Conservation (phyloP, 2,797 vertebrate species). For the Trichosurus vulpecula region DNA sequence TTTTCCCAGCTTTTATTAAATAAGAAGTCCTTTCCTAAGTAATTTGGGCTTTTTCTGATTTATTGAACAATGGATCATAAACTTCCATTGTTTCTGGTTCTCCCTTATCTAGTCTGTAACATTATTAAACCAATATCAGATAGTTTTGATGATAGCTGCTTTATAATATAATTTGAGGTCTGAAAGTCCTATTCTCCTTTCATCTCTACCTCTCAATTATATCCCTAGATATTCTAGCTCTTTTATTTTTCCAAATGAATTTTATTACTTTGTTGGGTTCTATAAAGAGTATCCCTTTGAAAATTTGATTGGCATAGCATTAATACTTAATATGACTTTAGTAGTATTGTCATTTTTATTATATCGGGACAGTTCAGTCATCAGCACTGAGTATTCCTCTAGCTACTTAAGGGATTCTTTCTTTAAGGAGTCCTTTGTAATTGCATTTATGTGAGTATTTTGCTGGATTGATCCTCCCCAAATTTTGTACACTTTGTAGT, state of each 20-base stretch:
- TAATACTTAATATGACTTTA: neutral
- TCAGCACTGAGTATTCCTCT: neutral
- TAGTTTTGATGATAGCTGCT: neutral
- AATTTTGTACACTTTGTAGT: neutral
- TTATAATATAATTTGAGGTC: neutral
- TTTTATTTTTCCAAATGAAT: neutral
- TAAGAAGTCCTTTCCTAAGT: neutral
- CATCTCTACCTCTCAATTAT: neutral
- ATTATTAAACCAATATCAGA: neutral
- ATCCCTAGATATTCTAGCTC: neutral
- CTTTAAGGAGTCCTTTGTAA: neutral
- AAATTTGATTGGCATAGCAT: neutral
- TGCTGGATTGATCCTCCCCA: neutral
- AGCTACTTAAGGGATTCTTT: neutral
- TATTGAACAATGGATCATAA: neutral
- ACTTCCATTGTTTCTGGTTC: neutral
- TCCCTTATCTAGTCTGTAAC: neutral
- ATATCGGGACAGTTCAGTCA: neutral
- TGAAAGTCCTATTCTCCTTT: too few relatives aligned
- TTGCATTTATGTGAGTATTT: neutral
- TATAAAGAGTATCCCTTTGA: neutral
- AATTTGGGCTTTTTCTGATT: neutral
- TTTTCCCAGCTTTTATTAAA: neutral
- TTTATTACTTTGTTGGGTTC: neutral
- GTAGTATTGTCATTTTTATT: neutral